Evolutionary conservation across 2,113 vertebrate genomes (phyloP), one percentile per base, ranked within the genome.

Genomic region (Rousettus leschenaultii): DNA sequence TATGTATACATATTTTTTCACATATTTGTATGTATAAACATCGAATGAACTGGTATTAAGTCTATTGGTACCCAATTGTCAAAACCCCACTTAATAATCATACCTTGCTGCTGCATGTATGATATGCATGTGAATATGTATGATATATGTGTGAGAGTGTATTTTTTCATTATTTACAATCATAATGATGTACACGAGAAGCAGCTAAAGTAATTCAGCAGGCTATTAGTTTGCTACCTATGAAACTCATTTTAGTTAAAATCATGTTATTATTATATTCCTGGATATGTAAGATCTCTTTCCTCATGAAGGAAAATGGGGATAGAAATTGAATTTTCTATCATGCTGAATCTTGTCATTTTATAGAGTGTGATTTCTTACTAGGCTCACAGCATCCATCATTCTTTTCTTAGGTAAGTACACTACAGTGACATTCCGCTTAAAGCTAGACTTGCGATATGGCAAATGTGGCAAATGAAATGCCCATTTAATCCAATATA

Each of bases 201-300:
- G 55, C 73, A 66, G 3, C 10, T 88, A 71, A 82, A 43, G 6
- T 87, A 48, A 0, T 70, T 77, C 35, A 86, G 43, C 12, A 85
- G 59, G 10, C 86, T 71, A 91, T 79, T 83, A 71, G 57, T 96
- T 84, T 57, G 18, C 18, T 89, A 4, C 40, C 40, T 94, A 33
- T 48, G 59, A 97, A 89, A 43, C 43, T 85, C 61, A 95, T 86
- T 53, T 68, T 80, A 92, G 22, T 95, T 97, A 97, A 91, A 90
- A 91, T 75, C 1, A 21, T 40, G 53, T 89, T 57, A 73, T 88
- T 89, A 85, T 95, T 93, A 70, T 83, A 83, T 92, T 89, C 26
- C 70, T 63, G 61, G 40, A 91, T 13, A 38, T 86, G 12, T 90
- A 79, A 86, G 21, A 57, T n/a, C 70, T 38, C 55, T 87, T 68